phyloP scores from a whole-genome alignment of 2,888 invertebrate species.

The Chirona hameri region DNA sequence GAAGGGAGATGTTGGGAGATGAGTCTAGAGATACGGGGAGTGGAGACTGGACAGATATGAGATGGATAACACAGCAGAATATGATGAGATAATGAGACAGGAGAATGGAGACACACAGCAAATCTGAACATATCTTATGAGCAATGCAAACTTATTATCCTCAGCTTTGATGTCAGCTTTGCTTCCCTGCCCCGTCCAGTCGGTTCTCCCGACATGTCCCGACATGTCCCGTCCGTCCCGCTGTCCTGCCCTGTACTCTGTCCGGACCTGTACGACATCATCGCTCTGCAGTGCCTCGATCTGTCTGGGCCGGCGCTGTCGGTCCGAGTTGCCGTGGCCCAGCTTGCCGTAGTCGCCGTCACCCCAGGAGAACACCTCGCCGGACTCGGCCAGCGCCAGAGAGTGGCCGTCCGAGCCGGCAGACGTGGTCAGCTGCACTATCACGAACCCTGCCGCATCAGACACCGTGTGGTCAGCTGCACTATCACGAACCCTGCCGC shows the following conservation, averaged over 20 bases:
- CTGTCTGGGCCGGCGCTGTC: constrained; percentile 59
- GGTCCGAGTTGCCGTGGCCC: constrained; percentile 62
- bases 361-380: constrained; percentile 64
- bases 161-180: too few species aligned
- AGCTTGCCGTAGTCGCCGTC: constrained; percentile 64
- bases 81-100: too few species aligned
- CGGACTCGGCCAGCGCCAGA: constrained; percentile 61
- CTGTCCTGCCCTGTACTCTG: too few species aligned
- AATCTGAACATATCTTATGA: too few species aligned
- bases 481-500: constrained; percentile 59
- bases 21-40: neutral
- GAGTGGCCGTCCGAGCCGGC: constrained; percentile 64
- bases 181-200: too few species aligned
- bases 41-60: too few species aligned
- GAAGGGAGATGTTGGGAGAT: neutral
- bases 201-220: too few species aligned
- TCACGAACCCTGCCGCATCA: constrained; percentile 59
- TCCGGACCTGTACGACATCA: constrained; percentile 54
- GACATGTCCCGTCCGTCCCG: too few species aligned
- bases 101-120: too few species aligned
- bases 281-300: constrained; percentile 61
- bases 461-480: constrained; percentile 58
- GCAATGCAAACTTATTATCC: too few species aligned
- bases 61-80: too few species aligned
- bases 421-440: constrained; percentile 60